Conservation (phyloP, 1,140 invertebrate species). For the Scaptomyza pallida region DNA sequence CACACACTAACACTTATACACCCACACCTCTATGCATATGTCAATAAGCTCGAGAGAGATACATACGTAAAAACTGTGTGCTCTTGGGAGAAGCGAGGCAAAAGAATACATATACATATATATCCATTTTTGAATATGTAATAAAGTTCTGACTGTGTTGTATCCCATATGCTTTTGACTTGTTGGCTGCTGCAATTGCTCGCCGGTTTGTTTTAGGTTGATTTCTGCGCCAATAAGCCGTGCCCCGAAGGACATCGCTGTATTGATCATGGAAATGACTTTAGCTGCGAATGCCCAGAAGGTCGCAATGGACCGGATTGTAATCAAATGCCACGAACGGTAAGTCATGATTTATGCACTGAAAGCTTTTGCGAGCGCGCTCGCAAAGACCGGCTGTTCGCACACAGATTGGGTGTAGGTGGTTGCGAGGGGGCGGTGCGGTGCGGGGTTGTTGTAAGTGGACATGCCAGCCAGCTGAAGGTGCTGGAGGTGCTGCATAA, state of each 20-base stretch:
- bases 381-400: constrained; percentile 2
- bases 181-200: constrained; percentile 23
- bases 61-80: background rate
- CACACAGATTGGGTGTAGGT: background rate
- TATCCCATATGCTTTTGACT: constrained; percentile 68
- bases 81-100: background rate
- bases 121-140: constrained; percentile 76
- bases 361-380: constrained; percentile 10
- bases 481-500: constrained; percentile 32
- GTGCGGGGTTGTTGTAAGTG: background rate
- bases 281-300: constrained; percentile 89
- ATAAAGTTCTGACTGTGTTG: constrained; percentile 56
- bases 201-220: constrained; percentile 85
- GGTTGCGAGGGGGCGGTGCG: background rate
- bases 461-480: constrained; percentile 14
- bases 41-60: background rate
- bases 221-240: constrained; percentile 89
- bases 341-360: constrained; percentile 84
- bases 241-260: constrained; percentile 88
- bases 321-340: constrained; percentile 85
- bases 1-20: background rate
- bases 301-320: constrained; percentile 89
- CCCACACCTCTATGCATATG: background rate
- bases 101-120: too few species aligned
- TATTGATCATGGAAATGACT: constrained; percentile 89